Base-by-base conservation (phyloP, 2,888 invertebrate genomes). In the Tetragonisca angustula region DNA sequence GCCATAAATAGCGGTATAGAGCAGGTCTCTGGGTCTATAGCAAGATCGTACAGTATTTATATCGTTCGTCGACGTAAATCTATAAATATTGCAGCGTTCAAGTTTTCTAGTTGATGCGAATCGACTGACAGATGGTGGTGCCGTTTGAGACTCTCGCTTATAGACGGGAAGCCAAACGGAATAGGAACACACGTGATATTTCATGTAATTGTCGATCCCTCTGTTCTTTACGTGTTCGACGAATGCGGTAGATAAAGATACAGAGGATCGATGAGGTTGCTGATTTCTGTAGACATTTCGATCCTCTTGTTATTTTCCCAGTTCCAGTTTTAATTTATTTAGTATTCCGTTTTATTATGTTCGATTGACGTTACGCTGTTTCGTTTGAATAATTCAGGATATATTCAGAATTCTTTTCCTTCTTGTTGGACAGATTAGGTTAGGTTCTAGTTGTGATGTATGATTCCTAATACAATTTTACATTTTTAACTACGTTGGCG, bases 1-100 rank as follows among this genome's bases (percentile, higher is more conserved):
- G 67, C 67, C 78, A 73, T 87, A 88, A 88, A 89, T 88, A 89
- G 87, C 71, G 82, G 82, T 76, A 64, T 80, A 77, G 78, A 87
- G 49, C 73, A 59, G 87, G 79, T 88, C 72, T 76, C 81, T 72
- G 71, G 68, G 76, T 84, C 69, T 89, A 82, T 80, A 88, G 89
- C 70, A 84, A 85, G 87, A 88, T 88, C 84, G 86, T 91, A 81
- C 87, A 89, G 91, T 92, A 92, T 92, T 92, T 91, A 91, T 91
- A 92, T 90, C 87, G 87, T 75, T 81, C 87, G 91, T 92, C 92
- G 92, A 93, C 91, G 88, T 86, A 79, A 83, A 83, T 75, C 87
- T 89, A 92, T 92, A 87, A 92, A 92, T 90, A 85, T 91, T 92
- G 89, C 89, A 91, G 86, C 81, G 86, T 77, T 86, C 75, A 85